A percentile compares a stretch with the other conserved stretches of the same genome.
Conservation (phyloP, 2,888 invertebrate species). For the Gastrophysa polygoni region DNA sequence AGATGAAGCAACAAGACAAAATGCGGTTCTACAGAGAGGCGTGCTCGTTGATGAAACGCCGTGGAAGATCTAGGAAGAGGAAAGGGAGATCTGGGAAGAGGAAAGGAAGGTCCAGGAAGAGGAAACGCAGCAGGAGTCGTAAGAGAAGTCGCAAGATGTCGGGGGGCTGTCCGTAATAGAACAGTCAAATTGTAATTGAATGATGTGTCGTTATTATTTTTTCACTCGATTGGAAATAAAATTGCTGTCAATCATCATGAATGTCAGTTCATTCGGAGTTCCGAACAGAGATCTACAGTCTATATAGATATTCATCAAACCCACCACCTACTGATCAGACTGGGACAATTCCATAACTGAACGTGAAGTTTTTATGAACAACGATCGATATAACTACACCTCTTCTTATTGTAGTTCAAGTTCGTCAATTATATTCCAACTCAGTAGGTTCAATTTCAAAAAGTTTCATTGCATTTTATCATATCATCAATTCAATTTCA, state of each 20-base stretch:
- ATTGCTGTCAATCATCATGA: neutral
- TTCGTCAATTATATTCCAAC: no score
- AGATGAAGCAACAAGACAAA: constrained; percentile 33
- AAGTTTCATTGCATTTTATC: no score
- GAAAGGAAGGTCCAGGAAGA: neutral
- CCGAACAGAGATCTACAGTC: no score
- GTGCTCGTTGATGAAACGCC: constrained; percentile 4
- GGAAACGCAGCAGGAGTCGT: neutral
- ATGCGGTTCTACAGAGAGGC: constrained; percentile 22
- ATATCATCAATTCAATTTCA: no score
- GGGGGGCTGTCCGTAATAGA: neutral
- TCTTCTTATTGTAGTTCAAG: no score
- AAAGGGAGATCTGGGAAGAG: neutral
- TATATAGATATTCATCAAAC: no score
- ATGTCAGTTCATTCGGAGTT: no score
- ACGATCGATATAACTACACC: no score
- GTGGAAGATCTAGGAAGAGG: neutral
- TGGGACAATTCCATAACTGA: no score
- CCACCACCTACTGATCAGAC: no score
- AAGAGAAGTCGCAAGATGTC: neutral
- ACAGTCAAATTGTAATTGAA: neutral
- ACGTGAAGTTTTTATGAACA: no score
- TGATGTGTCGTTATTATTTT: neutral
- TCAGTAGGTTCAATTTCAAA: no score
- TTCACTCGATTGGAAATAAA: neutral